Percentiles rank a stretch among this genome's conserved stretches.
Evolutionary conservation across 2,888 invertebrate genomes (phyloP).

Genomic region (Syritta pipiens): DNA sequence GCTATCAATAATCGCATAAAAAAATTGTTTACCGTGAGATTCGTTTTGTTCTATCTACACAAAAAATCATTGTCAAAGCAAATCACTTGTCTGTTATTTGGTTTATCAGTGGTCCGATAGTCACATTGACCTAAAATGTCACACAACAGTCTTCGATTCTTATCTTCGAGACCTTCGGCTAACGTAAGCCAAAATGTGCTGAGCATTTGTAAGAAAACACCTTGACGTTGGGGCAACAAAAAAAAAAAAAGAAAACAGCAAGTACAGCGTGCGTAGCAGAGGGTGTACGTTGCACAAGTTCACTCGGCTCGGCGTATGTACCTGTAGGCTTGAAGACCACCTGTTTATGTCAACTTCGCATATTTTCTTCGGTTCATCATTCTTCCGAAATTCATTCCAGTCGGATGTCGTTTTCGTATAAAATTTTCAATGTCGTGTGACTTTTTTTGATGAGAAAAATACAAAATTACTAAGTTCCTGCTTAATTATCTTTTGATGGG

Average conservation of each 20-base stretch:
- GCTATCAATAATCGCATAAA: no score
- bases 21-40: no score
- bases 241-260: not conserved
- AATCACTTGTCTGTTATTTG: not conserved
- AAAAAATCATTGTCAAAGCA: no score
- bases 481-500: no score
- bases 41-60: no score
- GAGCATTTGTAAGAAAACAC: not conserved
- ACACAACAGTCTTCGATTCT: constrained; percentile 3
- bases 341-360: no score
- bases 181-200: not conserved
- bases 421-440: constrained; percentile 4
- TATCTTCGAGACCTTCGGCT: not conserved
- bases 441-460: not conserved
- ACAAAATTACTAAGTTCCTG: not conserved
- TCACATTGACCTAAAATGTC: constrained; percentile 22
- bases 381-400: no score
- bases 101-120: constrained; percentile 1
- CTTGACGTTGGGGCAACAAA: not conserved
- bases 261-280: not conserved
- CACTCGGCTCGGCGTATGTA: no score
- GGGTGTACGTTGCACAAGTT: no score
- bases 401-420: no score
- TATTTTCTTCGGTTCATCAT: no score
- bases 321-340: no score